phyloP scores from a whole-genome alignment of 2,888 invertebrate species.

The Andrena fulva region DNA sequence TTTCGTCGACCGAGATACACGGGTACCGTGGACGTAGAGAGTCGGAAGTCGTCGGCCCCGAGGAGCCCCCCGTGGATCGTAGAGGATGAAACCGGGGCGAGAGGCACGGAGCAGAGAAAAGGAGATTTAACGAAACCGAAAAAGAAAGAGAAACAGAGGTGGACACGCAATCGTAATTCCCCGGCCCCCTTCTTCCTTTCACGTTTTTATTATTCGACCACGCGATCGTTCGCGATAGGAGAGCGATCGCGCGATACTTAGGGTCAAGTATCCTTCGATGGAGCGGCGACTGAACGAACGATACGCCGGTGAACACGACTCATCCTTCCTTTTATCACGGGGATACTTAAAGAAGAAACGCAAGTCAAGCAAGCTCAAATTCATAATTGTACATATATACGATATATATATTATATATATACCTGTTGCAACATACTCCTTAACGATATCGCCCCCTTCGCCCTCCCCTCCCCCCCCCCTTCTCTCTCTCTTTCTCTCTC shows the following conservation, averaged over 20 bases:
- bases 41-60: conserved; percentile 43
- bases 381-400: conserved; percentile 84
- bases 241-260: conserved; percentile 60
- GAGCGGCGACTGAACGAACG: conserved; percentile 56
- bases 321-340: conserved; percentile 80
- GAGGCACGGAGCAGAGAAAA: no score
- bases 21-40: conserved; percentile 47
- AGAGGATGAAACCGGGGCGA: no score
- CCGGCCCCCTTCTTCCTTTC: conserved; percentile 38
- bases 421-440: conserved; percentile 82
- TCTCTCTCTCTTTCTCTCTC: conserved; percentile 54
- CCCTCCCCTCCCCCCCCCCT: neutral
- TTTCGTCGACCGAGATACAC: conserved; percentile 64
- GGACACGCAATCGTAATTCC: conserved; percentile 38
- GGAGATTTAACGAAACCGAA: conserved; percentile 26
- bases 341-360: conserved; percentile 74
- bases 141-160: conserved; percentile 43
- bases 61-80: conserved; percentile 42
- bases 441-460: conserved; percentile 75
- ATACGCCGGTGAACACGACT: conserved; percentile 71
- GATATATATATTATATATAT: conserved; percentile 78
- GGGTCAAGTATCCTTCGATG: conserved; percentile 41
- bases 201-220: conserved; percentile 51
- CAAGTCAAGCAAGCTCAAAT: conserved; percentile 83
- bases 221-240: conserved; percentile 55